Conservation (phyloP, 2,888 invertebrate species). For the Bruchidius siliquastri region DNA sequence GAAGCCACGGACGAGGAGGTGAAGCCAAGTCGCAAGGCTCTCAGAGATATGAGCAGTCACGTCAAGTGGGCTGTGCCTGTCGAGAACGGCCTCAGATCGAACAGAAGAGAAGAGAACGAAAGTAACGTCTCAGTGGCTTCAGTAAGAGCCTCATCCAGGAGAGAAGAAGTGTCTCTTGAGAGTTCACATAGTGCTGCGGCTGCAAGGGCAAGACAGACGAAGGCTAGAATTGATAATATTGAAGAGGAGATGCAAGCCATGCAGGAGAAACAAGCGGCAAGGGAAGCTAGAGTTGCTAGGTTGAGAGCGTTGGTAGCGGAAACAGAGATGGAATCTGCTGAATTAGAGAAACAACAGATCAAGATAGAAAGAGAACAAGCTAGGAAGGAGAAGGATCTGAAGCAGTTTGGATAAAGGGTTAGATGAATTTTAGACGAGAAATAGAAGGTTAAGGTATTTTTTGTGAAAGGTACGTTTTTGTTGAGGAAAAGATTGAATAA, state of each 20-base stretch:
- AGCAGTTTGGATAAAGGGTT: neutral
- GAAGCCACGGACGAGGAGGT: slow-evolving; percentile 4
- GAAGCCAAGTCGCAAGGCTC: slow-evolving; percentile 44
- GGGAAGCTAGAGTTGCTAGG: slow-evolving; percentile 68
- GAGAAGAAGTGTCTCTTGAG: slow-evolving; percentile 11
- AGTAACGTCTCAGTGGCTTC: slow-evolving; percentile 31
- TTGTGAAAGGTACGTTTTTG: neutral
- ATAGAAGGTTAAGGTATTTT: neutral
- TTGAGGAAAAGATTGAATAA: no score
- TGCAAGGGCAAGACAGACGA: slow-evolving; percentile 57
- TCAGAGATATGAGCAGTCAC: slow-evolving; percentile 40
- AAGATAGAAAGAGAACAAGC: slow-evolving; percentile 26
- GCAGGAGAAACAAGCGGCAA: slow-evolving; percentile 61
- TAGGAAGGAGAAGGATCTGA: slow-evolving; percentile 30
- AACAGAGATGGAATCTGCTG: slow-evolving; percentile 46
- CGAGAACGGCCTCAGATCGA: slow-evolving; percentile 27
- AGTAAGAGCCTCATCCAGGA: slow-evolving; percentile 12
- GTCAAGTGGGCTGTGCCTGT: slow-evolving; percentile 50
- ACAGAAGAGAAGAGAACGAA: slow-evolving; percentile 61
- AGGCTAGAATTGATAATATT: slow-evolving; percentile 65
- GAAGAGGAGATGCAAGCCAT: slow-evolving; percentile 73
- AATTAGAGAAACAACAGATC: slow-evolving; percentile 34
- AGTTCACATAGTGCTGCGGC: slow-evolving; percentile 47
- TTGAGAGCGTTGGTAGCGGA: slow-evolving; percentile 66
- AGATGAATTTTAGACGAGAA: neutral